A percentile compares a stretch with the other conserved stretches of the same genome.
phyloP scores from a whole-genome alignment of 2,113 vertebrate genomes.

The Elaphurus davidianus region DNA sequence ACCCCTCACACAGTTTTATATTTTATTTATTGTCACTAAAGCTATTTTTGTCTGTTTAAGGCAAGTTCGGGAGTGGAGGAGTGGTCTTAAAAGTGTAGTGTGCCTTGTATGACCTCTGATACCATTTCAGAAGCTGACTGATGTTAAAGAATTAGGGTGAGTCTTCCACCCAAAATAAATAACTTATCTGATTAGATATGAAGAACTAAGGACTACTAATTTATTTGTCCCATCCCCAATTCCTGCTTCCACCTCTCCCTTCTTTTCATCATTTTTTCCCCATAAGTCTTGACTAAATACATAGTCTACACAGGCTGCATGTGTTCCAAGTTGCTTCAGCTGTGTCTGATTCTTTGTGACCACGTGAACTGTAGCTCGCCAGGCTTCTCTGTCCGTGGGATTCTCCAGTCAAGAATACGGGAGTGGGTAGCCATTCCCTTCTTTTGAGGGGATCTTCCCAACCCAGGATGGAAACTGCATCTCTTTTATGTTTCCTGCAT shows the following conservation, averaged over 20 bases:
- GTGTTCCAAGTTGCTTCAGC: not conserved
- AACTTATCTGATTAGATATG: not conserved
- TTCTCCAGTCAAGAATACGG: not conserved
- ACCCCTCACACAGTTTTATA: not conserved
- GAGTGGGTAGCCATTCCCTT: not conserved
- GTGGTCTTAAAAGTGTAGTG: accelerated
- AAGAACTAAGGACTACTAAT: not conserved
- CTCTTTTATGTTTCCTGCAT: not conserved
- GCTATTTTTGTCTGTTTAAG: not conserved
- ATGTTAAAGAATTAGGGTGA: not conserved
- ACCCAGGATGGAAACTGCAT: not conserved
- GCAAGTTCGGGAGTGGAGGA: not conserved
- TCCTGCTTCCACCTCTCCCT: not conserved
- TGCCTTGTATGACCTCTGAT: not conserved
- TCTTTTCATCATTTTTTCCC: not conserved
- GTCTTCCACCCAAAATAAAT: not conserved
- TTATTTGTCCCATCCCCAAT: not conserved
- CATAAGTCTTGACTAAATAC: not conserved
- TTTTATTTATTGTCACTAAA: not conserved
- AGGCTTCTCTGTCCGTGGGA: not conserved
- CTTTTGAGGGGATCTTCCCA: not conserved
- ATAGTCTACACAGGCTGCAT: not conserved
- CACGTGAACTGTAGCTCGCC: not conserved
- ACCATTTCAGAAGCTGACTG: not conserved
- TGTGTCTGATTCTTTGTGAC: not conserved